Percentiles rank a stretch among this genome's conserved stretches.
phyloP scores from a whole-genome alignment of 2,888 invertebrate genomes.

The Anaspis maculata region DNA sequence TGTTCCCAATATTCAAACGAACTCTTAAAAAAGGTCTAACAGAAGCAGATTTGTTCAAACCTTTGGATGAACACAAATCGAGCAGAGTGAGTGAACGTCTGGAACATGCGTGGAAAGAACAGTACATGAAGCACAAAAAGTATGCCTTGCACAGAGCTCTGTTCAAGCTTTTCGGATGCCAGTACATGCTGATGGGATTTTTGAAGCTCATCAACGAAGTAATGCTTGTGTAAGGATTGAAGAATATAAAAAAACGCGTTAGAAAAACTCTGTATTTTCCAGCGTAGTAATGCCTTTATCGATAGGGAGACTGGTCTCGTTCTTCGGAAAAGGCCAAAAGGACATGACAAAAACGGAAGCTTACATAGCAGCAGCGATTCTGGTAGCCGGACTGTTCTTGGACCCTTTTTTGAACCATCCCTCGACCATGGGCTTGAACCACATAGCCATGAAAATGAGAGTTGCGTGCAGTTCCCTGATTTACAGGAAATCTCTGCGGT shows the following conservation, averaged over 20 bases:
- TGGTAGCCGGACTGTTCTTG: conserved; percentile 43
- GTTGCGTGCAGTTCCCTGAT: conserved; percentile 76
- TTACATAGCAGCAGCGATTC: conserved; percentile 65
- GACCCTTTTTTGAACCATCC: conserved; percentile 51
- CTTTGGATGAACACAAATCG: conserved; percentile 60
- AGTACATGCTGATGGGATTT: conserved; percentile 30
- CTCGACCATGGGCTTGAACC: conserved; percentile 77
- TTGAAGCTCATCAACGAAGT: conserved; percentile 33
- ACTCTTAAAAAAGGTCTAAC: conserved; percentile 62
- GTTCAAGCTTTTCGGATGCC: conserved; percentile 29
- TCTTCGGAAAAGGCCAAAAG: conserved; percentile 45
- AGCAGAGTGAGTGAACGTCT: conserved; percentile 54
- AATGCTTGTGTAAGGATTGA: conserved; percentile 36
- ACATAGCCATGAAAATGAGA: conserved; percentile 78
- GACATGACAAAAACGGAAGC: conserved; percentile 47
- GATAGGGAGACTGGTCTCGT: conserved; percentile 55
- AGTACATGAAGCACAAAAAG: conserved; percentile 33
- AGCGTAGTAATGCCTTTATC: conserved; percentile 42
- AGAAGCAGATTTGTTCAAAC: conserved; percentile 62
- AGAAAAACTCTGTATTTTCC: conserved; percentile 1
- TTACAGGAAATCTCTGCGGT: conserved; percentile 57
- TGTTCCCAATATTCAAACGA: conserved; percentile 63
- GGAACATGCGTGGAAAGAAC: conserved; percentile 46
- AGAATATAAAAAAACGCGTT: neutral
- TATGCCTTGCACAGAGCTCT: conserved; percentile 32